These are phyloP conservation scores for Meleagris gallopavo DNA, from an alignment of 2,113 vertebrate genomes.

Conservation along the genomic window DNA sequence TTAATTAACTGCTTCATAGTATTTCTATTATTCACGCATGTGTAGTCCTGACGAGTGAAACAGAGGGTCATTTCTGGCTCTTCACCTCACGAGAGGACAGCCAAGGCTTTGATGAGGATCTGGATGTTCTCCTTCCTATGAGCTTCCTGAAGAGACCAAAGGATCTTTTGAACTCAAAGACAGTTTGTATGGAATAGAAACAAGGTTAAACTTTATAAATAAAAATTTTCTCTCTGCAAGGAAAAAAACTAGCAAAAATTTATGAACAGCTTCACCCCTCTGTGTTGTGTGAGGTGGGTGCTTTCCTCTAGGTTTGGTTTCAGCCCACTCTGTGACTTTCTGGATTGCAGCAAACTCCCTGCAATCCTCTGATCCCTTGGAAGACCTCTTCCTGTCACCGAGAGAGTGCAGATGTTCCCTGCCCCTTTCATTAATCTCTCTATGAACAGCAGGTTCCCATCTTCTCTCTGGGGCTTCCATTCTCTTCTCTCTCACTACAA, in stretches of 20 bases:
- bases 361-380: neutral
- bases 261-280: neutral
- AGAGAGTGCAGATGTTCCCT: neutral
- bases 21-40: neutral
- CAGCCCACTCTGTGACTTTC: neutral
- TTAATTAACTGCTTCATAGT: neutral
- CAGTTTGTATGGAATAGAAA: neutral
- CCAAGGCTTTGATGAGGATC: neutral
- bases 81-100: neutral
- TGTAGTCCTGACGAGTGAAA: neutral
- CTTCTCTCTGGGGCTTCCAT: constrained; percentile 10
- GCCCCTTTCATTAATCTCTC: constrained; percentile 17
- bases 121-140: neutral
- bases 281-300: neutral
- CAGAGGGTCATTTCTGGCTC: neutral
- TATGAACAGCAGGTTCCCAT: constrained; percentile 59
- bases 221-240: neutral
- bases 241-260: neutral
- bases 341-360: neutral
- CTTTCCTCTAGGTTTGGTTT: constrained; percentile 25
- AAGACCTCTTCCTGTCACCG: neutral
- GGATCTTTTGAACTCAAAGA: neutral
- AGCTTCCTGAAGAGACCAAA: neutral
- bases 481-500: neutral
- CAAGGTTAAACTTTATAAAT: neutral